phyloP scores from a whole-genome alignment of 2,113 vertebrate species.

The Meriones unguiculatus region DNA sequence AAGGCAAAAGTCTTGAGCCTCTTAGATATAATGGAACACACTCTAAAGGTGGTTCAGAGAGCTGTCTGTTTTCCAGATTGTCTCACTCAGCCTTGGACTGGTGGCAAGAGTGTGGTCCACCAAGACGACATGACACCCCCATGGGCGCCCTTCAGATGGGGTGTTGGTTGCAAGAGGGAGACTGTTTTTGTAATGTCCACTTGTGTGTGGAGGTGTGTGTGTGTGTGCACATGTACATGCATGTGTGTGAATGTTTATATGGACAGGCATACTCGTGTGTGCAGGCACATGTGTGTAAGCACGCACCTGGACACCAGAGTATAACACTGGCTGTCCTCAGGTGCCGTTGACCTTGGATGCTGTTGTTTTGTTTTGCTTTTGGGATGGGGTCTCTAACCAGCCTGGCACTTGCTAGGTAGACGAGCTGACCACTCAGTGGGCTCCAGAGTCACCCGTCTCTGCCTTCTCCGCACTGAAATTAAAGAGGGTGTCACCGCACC shows the following conservation, averaged over 20 bases:
- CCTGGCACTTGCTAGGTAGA: not conserved
- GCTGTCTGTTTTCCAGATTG: rapidly evolving
- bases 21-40: not conserved
- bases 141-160: rapidly evolving
- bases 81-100: not conserved
- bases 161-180: not conserved
- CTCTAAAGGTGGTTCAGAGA: not conserved
- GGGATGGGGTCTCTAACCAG: not conserved
- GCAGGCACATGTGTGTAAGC: not conserved
- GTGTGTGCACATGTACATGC: no score
- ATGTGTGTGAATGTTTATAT: not conserved
- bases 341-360: not conserved
- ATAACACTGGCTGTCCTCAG: not conserved
- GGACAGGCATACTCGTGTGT: not conserved
- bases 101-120: rapidly evolving
- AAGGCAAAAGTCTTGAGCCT: not conserved
- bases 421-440: not conserved
- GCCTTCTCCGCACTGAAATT: not conserved
- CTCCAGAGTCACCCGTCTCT: not conserved
- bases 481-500: not conserved
- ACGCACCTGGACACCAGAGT: not conserved
- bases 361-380: not conserved
- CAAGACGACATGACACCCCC: not conserved
- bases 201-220: not conserved
- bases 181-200: not conserved